Conservation (phyloP, 2,888 invertebrate genomes). For the Serripes groenlandicus region DNA sequence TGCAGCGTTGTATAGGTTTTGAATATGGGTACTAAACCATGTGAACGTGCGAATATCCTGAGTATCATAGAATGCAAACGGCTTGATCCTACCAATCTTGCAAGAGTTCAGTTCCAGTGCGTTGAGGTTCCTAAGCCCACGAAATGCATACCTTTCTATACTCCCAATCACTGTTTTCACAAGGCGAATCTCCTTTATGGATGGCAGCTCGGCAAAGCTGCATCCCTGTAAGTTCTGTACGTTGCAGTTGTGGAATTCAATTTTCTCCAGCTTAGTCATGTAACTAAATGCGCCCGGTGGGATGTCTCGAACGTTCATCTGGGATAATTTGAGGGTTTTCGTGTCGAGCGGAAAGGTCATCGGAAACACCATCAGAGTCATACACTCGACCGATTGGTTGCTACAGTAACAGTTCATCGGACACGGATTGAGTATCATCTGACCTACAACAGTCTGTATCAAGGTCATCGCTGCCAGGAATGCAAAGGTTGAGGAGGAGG, state of each 20-base stretch:
- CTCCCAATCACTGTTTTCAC: conserved; percentile 54
- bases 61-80: conserved; percentile 52
- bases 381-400: conserved; percentile 40
- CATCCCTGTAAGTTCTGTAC: conserved; percentile 49
- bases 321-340: conserved; percentile 27
- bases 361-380: conserved; percentile 51
- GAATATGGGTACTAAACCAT: conserved; percentile 43
- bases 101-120: conserved; percentile 40
- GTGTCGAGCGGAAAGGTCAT: conserved; percentile 39
- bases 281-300: conserved; percentile 49
- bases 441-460: neutral
- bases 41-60: conserved; percentile 21
- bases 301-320: conserved; percentile 54
- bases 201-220: conserved; percentile 38
- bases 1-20: conserved; percentile 50
- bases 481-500: too few relatives aligned
- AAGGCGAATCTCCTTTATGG: conserved; percentile 36
- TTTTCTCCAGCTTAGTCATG: conserved; percentile 37
- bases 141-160: conserved; percentile 61
- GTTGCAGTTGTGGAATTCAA: conserved; percentile 54
- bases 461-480: neutral
- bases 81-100: conserved; percentile 49
- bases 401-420: conserved; percentile 53
- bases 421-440: conserved; percentile 19
- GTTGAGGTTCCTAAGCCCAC: conserved; percentile 34